Conservation (phyloP, 2,797 vertebrate genomes). For the Megaceryle alcyon region DNA sequence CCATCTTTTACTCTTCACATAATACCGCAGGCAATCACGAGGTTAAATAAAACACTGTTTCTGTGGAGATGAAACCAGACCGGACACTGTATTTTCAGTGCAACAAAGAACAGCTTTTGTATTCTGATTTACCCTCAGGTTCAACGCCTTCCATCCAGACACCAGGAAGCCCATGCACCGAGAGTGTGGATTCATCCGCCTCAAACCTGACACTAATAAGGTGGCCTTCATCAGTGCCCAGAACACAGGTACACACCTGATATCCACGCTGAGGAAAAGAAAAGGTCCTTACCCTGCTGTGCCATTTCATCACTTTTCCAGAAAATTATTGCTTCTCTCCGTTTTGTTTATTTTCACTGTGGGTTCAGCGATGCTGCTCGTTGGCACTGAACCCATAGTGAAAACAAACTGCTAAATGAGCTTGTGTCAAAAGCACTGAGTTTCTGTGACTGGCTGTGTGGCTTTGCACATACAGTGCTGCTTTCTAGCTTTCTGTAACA, state of each 20-base stretch:
- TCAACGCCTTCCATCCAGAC: slow-evolving; percentile 90
- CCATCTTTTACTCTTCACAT: background rate
- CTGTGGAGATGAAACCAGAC: background rate
- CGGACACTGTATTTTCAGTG: background rate
- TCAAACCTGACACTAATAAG: slow-evolving; percentile 90
- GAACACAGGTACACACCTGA: slow-evolving; percentile 86
- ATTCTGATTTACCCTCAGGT: slow-evolving; percentile 76
- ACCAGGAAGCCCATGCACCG: slow-evolving; percentile 92
- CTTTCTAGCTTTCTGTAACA: background rate
- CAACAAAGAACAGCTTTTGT: background rate
- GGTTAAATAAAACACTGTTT: background rate
- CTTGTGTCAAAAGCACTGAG: background rate
- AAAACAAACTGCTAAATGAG: background rate
- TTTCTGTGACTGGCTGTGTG: background rate
- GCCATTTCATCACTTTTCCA: background rate
- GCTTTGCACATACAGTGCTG: background rate
- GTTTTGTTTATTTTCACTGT: background rate
- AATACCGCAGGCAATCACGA: background rate
- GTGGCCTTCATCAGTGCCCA: slow-evolving; percentile 97
- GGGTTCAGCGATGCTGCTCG: background rate
- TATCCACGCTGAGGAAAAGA: fast-evolving
- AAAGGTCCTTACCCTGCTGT: background rate
- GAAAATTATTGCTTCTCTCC: background rate
- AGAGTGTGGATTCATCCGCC: slow-evolving; percentile 93
- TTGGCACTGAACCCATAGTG: too few species aligned